Evolutionary conservation across 2,797 vertebrate species (phyloP).

Genomic region (Siniperca undulata): DNA sequence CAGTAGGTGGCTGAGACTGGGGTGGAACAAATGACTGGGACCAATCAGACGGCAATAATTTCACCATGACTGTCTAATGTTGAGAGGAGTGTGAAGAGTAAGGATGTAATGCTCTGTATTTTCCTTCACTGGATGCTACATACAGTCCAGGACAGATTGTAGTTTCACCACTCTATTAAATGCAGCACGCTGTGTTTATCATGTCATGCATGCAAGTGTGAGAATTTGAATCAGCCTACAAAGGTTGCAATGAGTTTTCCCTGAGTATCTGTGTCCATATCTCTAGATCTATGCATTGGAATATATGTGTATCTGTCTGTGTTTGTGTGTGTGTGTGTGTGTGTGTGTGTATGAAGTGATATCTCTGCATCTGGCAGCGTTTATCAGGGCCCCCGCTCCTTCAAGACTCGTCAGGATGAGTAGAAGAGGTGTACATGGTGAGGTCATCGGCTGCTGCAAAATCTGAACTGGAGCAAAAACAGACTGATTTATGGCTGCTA

Average conservation of each 20-base stretch:
- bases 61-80: conserved; percentile 28
- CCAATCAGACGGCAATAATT: conserved; percentile 39
- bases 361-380: conserved; percentile 82
- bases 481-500: conserved; percentile 73
- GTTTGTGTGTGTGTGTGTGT: background rate
- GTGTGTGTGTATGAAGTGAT: conserved; percentile 28
- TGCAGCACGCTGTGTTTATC: conserved; percentile 23
- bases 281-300: conserved; percentile 12
- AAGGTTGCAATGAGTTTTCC: conserved; percentile 28
- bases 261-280: conserved; percentile 19
- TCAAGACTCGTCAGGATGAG: conserved; percentile 75
- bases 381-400: conserved; percentile 74
- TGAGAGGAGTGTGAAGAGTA: conserved; percentile 22
- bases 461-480: conserved; percentile 44
- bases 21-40: conserved; percentile 59
- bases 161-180: conserved; percentile 62
- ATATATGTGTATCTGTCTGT: background rate
- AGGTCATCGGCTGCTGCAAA: conserved; percentile 76
- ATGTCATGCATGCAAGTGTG: conserved; percentile 17
- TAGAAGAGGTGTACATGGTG: conserved; percentile 60
- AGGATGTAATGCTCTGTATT: conserved; percentile 23
- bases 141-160: conserved; percentile 13
- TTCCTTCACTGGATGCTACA: conserved; percentile 31
- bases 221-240: conserved; percentile 25
- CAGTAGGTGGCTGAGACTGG: conserved; percentile 29